These are phyloP conservation scores for Harlomillsia oculata DNA, from an alignment of 1,140 invertebrate species.

Conservation along the genomic window DNA sequence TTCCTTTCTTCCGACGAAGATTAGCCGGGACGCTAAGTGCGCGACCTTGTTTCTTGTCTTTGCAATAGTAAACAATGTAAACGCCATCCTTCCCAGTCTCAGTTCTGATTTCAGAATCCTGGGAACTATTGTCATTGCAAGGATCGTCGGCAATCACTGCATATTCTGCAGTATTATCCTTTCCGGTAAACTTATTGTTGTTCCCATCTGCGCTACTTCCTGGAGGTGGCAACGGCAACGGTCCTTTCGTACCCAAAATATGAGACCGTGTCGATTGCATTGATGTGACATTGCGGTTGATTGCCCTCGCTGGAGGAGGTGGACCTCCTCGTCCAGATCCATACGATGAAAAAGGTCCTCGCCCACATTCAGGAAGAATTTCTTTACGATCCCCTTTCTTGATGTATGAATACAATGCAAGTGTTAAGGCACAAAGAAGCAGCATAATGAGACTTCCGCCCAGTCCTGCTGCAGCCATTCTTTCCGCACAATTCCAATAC, in stretches of 20 bases:
- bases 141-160: neutral
- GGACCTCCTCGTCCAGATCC: too few relatives aligned
- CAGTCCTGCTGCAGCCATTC: constrained; percentile 23
- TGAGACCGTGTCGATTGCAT: too few relatives aligned
- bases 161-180: neutral
- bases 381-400: neutral
- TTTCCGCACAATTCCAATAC: constrained; percentile 19
- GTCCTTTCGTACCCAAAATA: neutral
- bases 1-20: constrained; percentile 3
- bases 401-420: neutral
- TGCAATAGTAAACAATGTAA: constrained; percentile 32
- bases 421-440: constrained; percentile 11
- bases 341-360: neutral
- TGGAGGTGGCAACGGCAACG: neutral
- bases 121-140: constrained; percentile 1
- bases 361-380: neutral
- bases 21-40: constrained; percentile 22
- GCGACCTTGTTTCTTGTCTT: constrained; percentile 6
- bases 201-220: neutral
- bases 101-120: constrained; percentile 10
- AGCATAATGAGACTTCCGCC: constrained; percentile 15
- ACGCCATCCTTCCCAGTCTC: constrained; percentile 16
- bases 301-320: too few relatives aligned
- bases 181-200: neutral
- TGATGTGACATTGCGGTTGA: too few relatives aligned